A percentile compares a stretch with the other conserved stretches of the same genome.
phyloP scores from a whole-genome alignment of 2,888 invertebrate species.

The Sturmia bella region DNA sequence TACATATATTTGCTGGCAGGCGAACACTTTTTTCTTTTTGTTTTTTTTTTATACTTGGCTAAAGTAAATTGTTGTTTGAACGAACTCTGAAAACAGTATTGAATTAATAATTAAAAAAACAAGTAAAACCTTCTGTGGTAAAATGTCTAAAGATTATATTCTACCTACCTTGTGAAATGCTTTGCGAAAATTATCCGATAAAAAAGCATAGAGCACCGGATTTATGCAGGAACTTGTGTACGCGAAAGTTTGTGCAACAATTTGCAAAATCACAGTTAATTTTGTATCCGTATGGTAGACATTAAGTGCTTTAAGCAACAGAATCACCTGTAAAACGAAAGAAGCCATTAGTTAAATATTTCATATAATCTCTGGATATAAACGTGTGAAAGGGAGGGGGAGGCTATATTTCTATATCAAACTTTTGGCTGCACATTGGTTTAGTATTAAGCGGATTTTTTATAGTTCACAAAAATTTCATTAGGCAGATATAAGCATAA shows the following conservation, averaged over 20 bases:
- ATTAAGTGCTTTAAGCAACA: conserved; percentile 88
- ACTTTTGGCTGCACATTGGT: too few species aligned
- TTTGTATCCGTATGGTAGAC: conserved; percentile 82
- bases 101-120: background rate
- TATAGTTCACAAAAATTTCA: too few species aligned
- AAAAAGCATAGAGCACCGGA: conserved; percentile 95
- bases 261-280: conserved; percentile 86
- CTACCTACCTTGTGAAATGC: conserved; percentile 87
- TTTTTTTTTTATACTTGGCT: too few species aligned
- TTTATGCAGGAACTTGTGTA: conserved; percentile 97
- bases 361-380: conserved; percentile 28
- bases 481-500: too few species aligned
- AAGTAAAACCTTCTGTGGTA: background rate
- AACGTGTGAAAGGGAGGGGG: background rate
- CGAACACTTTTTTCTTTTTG: too few species aligned
- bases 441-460: too few species aligned
- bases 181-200: conserved; percentile 96
- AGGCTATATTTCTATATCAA: background rate
- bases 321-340: conserved; percentile 86
- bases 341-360: conserved; percentile 56
- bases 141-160: conserved; percentile 38
- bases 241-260: conserved; percentile 90
- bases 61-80: too few species aligned
- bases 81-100: too few species aligned
- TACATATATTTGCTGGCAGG: too few species aligned